Base-by-base conservation (phyloP, 2,797 vertebrate species). In the Cercopithecus mitis region DNA sequence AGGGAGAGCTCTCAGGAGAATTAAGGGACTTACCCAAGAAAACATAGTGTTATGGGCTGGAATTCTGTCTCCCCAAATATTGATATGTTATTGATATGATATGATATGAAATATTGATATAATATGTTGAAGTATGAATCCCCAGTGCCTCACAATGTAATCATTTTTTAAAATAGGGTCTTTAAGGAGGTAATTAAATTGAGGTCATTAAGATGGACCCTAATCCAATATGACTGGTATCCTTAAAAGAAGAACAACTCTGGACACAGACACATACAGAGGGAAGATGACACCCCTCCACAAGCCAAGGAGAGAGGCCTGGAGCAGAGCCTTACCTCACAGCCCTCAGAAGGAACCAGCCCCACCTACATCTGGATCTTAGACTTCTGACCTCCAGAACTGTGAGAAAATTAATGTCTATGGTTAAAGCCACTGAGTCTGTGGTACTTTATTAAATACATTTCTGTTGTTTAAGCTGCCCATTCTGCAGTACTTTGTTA, bases 231-330 rank as follows among this genome's bases (percentile, higher is more conserved):
- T 82, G 57, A 89, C 15, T 12, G 19, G 10, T 52, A 4, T 50
- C 55, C 52, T 95, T 50, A 30, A 12, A 67, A 88, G 30, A 57
- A 52, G 47, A 57, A 4, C 2, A 64, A 47, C 36, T 50, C 10
- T 55, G 50, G 4, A 52, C 73, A 39, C 2, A 82, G 20, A n/a
- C 3, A 2, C 0, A 2, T 2, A 4, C 5, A 73, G 9, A 27
- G 7, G 64, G 36, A 24, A 85, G 24, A 27, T 0, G 24, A 36
- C 0, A 0, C 0, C 1, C 0, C 0, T 11, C 25, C n/a, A n/a
- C 19, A 14, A 5, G n/a, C 36, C 33, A 3, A 5, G 19, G 1
- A 13, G n/a, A 22, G 7, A 27, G 1, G 5, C n/a, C 45, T 30
- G 25, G 20, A 41, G 11, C 67, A 79, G 10, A 43, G 4, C 17